Base-by-base conservation (phyloP, 2,888 invertebrate species). In the Podotricha telesiphe region DNA sequence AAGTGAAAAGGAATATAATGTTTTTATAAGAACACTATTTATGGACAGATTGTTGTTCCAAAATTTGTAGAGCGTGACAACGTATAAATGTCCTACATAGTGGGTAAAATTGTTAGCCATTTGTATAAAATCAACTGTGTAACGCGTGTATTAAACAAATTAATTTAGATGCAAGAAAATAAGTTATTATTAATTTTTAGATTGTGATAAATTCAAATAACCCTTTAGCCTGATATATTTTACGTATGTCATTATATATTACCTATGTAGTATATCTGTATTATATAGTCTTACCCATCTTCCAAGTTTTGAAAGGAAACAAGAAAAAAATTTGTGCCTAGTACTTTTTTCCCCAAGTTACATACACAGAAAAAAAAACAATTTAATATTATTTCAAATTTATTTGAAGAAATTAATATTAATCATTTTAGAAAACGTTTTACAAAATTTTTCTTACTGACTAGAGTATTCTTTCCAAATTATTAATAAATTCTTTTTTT, bases 41-140 rank as follows among this genome's bases (percentile, higher is more conserved):
- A 34, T 74, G 71, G 69, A 74, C 77, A 76, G 73, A 74, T 74
- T 56, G 67, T 73, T 77, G 79, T 82, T 82, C 78, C 79, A 70
- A 63, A 77, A 67, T 71, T 86, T 83, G 74, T 80, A 86, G 89
- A 88, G 83, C 88, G 82, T 83, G 81, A 80, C 84, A 82, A 83
- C 73, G 77, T 65, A 71, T 75, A 77, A 77, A 79, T 62, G 62
- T 19, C 62, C 62, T 15, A 62, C 62, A 62, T 62, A 34, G 5
- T 48, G 34, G 19, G n/a, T 28, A 45, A 45, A 28, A 59, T 42
- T 20, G 11, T 20, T 20, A 10, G 8, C n/a, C 53, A 17, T 1
- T 53, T 37, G 17, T 55, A 45, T 6, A 28, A 11, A 22, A 42
- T 59, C n/a, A 22, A 59, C n/a, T n/a, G n/a, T n/a, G n/a, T n/a